Conservation (phyloP, 1,140 invertebrate genomes). For the Temnothorax longispinosus region DNA sequence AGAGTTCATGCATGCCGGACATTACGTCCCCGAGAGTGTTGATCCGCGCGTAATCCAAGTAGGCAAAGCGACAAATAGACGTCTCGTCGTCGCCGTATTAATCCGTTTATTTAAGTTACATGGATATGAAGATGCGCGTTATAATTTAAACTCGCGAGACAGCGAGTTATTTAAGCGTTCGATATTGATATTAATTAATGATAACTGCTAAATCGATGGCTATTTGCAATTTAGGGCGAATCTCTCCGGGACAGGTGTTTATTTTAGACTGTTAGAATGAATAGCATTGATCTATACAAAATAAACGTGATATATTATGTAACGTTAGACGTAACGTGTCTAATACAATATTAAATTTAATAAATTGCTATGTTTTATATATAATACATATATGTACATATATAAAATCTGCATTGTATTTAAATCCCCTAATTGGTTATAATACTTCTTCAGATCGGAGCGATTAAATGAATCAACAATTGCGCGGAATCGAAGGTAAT, state of each 20-base stretch:
- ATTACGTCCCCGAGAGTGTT: background rate
- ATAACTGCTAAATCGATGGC: background rate
- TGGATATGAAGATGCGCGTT: background rate
- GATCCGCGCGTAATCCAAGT: background rate
- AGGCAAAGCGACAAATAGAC: background rate
- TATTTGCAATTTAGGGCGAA: slow-evolving; percentile 27
- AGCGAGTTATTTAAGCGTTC: background rate
- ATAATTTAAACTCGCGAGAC: background rate
- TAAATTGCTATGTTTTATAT: background rate
- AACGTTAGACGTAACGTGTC: background rate
- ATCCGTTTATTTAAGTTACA: background rate
- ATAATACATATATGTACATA: background rate
- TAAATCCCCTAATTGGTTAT: background rate
- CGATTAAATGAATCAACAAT: background rate
- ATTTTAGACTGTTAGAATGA: background rate
- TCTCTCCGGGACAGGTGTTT: background rate
- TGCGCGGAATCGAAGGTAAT: background rate
- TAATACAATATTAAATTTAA: background rate
- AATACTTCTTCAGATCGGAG: background rate
- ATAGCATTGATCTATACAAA: background rate
- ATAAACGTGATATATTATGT: background rate
- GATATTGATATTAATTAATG: slow-evolving; percentile 16
- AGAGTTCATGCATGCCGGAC: background rate
- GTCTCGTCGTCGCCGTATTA: background rate
- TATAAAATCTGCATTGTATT: background rate